Conservation (phyloP, 2,888 invertebrate species). For the Tetheella fluctuosa region DNA sequence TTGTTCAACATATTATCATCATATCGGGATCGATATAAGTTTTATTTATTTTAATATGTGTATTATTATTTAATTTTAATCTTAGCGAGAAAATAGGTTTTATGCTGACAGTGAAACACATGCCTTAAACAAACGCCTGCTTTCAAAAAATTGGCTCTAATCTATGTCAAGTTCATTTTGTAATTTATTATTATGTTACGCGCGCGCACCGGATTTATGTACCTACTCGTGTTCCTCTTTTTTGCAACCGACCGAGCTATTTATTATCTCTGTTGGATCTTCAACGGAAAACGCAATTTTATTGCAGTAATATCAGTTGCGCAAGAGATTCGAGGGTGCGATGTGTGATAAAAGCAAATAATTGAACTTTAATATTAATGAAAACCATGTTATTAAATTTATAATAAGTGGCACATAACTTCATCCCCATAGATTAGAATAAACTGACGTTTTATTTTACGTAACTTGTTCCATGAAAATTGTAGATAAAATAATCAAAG, state of each 20-base stretch:
- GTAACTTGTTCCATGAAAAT: no score
- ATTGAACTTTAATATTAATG: background rate
- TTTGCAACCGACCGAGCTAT: constrained; percentile 25
- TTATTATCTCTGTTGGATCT: constrained; percentile 11
- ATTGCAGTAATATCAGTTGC: constrained; percentile 1
- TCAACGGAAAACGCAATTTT: constrained; percentile 10
- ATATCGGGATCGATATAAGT: no score
- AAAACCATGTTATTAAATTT: background rate
- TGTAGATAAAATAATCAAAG: no score
- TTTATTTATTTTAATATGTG: no score
- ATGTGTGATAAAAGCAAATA: constrained; percentile 1
- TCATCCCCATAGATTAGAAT: no score
- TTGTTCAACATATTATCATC: no score
- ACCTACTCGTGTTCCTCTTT: constrained; percentile 27
- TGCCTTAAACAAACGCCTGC: background rate
- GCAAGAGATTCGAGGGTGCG: constrained; percentile 10
- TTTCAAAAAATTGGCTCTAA: constrained; percentile 23
- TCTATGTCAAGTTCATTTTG: constrained; percentile 50
- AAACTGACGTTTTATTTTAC: no score
- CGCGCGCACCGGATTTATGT: constrained; percentile 30
- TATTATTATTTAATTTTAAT: no score
- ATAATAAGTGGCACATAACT: no score
- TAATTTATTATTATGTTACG: constrained; percentile 40
- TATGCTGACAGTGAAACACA: background rate
- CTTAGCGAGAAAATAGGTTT: background rate